Evolutionary conservation across 2,797 vertebrate species (phyloP).

Genomic region (Gymnodraco acuticeps): DNA sequence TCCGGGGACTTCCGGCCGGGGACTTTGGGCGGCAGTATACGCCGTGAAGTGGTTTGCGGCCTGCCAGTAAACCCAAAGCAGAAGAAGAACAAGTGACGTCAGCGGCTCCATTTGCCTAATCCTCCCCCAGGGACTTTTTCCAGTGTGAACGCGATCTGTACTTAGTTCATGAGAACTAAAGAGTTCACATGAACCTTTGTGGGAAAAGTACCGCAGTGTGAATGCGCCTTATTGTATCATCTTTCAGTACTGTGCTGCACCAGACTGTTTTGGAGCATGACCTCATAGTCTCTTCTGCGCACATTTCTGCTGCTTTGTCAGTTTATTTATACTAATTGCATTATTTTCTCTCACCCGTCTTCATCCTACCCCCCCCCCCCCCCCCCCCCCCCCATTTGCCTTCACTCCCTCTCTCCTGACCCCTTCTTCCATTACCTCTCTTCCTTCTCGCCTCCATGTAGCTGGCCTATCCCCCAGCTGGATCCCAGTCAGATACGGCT

Average conservation of each 20-base stretch:
- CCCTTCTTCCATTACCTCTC: not conserved
- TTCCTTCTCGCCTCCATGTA: slow-evolving; percentile 59
- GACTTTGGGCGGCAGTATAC: too few species aligned
- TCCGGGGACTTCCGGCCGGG: too few species aligned
- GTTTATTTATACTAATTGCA: slow-evolving; percentile 7
- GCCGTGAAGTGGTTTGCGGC: too few species aligned
- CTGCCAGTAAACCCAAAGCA: too few species aligned
- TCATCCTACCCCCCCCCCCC: too few species aligned
- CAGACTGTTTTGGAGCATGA: slow-evolving; percentile 1
- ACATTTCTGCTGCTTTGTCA: not conserved
- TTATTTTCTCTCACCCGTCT: not conserved
- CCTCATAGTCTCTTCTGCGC: slow-evolving; percentile 10
- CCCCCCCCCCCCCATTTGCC: not conserved
- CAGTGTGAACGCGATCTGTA: too few species aligned
- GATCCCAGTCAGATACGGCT: slow-evolving; percentile 96
- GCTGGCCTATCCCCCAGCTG: slow-evolving; percentile 96
- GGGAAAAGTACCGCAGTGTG: too few species aligned
- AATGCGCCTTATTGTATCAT: not conserved
- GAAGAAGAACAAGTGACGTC: too few species aligned
- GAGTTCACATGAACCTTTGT: too few species aligned
- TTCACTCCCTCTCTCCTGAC: slow-evolving; percentile 8
- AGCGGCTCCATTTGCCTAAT: too few species aligned
- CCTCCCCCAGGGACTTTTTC: too few species aligned
- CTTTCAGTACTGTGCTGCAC: not conserved
- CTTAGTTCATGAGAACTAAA: too few species aligned